phyloP scores from a whole-genome alignment of 2,113 vertebrate genomes.

The Chaetops frenatus region DNA sequence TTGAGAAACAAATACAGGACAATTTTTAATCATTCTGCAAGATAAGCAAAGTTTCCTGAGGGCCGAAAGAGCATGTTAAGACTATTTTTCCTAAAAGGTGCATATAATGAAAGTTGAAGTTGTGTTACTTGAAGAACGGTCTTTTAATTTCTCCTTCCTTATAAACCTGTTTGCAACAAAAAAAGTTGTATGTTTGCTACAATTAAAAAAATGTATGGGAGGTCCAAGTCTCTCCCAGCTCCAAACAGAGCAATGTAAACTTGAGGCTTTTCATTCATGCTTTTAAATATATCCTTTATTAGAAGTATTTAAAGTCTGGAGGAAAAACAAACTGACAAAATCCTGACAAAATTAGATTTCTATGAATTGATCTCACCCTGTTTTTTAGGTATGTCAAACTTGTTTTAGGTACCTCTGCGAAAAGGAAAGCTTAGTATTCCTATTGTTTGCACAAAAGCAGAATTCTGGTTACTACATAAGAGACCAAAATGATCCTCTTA shows the following conservation, averaged over 20 bases:
- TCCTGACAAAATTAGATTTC: conserved; percentile 38
- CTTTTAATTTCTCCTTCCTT: background rate
- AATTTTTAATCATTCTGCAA: background rate
- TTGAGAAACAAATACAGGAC: background rate
- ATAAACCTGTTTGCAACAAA: background rate
- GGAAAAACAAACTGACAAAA: conserved; percentile 56
- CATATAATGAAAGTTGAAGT: background rate
- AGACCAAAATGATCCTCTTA: conserved; percentile 23
- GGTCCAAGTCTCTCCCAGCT: background rate
- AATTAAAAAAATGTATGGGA: background rate
- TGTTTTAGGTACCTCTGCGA: conserved; percentile 47
- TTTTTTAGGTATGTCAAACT: conserved; percentile 47
- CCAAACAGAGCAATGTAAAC: background rate
- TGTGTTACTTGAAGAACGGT: background rate
- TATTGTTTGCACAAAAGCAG: conserved; percentile 46
- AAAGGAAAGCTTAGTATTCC: conserved; percentile 49
- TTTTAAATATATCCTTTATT: conserved; percentile 44
- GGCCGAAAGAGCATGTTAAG: background rate
- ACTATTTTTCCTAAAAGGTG: background rate
- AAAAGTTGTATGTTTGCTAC: background rate
- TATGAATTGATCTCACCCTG: conserved; percentile 33
- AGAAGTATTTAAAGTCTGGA: conserved; percentile 45
- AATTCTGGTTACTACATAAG: conserved; percentile 43
- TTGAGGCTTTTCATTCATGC: conserved; percentile 31
- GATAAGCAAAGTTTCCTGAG: background rate